These are phyloP conservation scores for Pseudomyrmex dendroicus DNA, from an alignment of 1,140 invertebrate genomes.

Conservation along the genomic window DNA sequence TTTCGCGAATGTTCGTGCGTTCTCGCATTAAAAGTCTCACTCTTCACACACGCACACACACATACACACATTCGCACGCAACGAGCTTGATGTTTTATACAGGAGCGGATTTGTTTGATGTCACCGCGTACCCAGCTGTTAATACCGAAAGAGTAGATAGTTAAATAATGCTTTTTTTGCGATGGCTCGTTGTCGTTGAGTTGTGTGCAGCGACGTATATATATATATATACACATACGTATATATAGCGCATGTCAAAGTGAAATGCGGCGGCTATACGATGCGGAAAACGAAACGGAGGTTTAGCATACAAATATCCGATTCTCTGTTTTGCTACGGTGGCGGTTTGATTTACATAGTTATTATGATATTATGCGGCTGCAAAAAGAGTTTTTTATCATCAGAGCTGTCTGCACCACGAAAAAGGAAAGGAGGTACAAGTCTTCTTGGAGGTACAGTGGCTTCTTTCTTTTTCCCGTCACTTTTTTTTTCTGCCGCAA, in stretches of 20 bases:
- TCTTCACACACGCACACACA: too few species aligned
- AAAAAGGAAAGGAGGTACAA: constrained; percentile 53
- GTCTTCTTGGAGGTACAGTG: constrained; percentile 49
- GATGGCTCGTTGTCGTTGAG: constrained; percentile 73
- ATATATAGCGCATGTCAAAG: constrained; percentile 58
- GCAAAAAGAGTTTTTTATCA: constrained; percentile 79
- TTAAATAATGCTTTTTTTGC: constrained; percentile 60
- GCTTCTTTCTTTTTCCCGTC: constrained; percentile 31
- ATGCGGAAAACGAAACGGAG: constrained; percentile 46
- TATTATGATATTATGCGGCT: constrained; percentile 82
- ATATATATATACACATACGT: not conserved
- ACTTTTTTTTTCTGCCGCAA: constrained; percentile 20
- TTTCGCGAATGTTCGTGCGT: constrained; percentile 15
- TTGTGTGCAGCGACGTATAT: too few species aligned
- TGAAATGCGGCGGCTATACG: constrained; percentile 48
- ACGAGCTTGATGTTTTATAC: constrained; percentile 12
- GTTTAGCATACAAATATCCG: constrained; percentile 81
- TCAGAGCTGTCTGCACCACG: constrained; percentile 64
- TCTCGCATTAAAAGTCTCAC: constrained; percentile 25
- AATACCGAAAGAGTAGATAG: constrained; percentile 61
- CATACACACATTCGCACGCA: not conserved
- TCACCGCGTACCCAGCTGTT: constrained; percentile 40
- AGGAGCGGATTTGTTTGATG: constrained; percentile 53
- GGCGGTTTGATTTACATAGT: constrained; percentile 80
- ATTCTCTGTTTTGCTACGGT: constrained; percentile 76